A percentile compares a stretch with the other conserved stretches of the same genome.
These are phyloP conservation scores for Oegoconia quadripuncta DNA, from an alignment of 2,888 invertebrate genomes.

Conservation along the genomic window DNA sequence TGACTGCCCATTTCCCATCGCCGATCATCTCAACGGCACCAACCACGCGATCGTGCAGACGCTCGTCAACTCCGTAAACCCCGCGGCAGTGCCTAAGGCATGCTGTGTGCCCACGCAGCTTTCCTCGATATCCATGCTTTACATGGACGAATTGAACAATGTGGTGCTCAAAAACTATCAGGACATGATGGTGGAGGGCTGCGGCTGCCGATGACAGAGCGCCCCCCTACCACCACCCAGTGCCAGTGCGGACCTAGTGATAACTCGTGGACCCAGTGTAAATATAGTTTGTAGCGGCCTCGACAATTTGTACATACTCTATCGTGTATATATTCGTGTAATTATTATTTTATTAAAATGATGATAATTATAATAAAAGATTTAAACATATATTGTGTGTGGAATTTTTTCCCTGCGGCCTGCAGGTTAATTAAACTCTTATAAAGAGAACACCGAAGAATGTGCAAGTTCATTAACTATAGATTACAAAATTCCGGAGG, in stretches of 20 bases:
- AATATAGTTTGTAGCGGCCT: conserved; percentile 75
- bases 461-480: neutral
- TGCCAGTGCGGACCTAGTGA: conserved; percentile 66
- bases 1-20: conserved; percentile 95
- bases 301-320: conserved; percentile 70
- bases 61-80: conserved; percentile 95
- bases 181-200: conserved; percentile 98
- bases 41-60: conserved; percentile 99
- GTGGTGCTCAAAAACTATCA: conserved; percentile 99
- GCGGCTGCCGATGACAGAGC: conserved; percentile 94
- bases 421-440: no score
- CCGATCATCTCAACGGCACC: conserved; percentile 96
- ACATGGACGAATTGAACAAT: conserved; percentile 95
- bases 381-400: conserved; percentile 44
- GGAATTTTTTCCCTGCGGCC: conserved; percentile 11
- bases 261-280: conserved; percentile 75
- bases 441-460: neutral
- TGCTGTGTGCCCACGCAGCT: conserved; percentile 98
- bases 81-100: conserved; percentile 93
- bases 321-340: conserved; percentile 74
- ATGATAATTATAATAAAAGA: conserved; percentile 73
- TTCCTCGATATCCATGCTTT: conserved; percentile 96
- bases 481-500: neutral
- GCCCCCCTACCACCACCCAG: conserved; percentile 27
- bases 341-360: conserved; percentile 76